Conservation (phyloP, 2,113 vertebrate species). For the Willisornis vidua region DNA sequence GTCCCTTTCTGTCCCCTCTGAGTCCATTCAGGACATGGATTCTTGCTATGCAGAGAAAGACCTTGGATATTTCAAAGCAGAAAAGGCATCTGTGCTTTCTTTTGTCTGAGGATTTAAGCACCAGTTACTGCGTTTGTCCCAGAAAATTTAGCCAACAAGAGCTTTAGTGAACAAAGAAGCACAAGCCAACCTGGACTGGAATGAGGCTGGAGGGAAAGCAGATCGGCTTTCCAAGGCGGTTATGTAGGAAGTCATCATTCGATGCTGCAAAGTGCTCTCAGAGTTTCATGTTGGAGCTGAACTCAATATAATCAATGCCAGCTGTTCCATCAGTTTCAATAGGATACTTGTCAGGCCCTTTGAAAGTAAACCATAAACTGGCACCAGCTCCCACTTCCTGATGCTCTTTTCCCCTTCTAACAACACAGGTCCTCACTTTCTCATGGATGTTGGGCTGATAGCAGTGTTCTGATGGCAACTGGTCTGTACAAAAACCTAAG, state of each 20-base stretch:
- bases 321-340: slow-evolving; percentile 1
- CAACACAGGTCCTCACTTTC: not conserved
- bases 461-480: not conserved
- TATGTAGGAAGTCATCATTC: not conserved
- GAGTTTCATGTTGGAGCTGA: not conserved
- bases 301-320: slow-evolving; percentile 15
- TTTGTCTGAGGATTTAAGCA: slow-evolving; percentile 45
- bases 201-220: not conserved
- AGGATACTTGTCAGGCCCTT: not conserved
- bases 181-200: slow-evolving; percentile 14
- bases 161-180: slow-evolving; percentile 41
- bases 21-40: slow-evolving; percentile 32
- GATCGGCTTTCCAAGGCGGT: not conserved
- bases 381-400: not conserved
- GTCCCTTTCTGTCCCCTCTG: not conserved
- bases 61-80: slow-evolving; percentile 39
- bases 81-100: slow-evolving; percentile 28
- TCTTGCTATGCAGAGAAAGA: slow-evolving; percentile 27
- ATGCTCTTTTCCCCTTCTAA: not conserved
- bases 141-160: slow-evolving; percentile 45
- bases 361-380: slow-evolving; percentile 3
- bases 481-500: not conserved
- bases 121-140: slow-evolving; percentile 10
- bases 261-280: not conserved
- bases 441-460: not conserved